Evolutionary conservation across 2,797 vertebrate genomes (phyloP).

Genomic region (Sciurus vulgaris): DNA sequence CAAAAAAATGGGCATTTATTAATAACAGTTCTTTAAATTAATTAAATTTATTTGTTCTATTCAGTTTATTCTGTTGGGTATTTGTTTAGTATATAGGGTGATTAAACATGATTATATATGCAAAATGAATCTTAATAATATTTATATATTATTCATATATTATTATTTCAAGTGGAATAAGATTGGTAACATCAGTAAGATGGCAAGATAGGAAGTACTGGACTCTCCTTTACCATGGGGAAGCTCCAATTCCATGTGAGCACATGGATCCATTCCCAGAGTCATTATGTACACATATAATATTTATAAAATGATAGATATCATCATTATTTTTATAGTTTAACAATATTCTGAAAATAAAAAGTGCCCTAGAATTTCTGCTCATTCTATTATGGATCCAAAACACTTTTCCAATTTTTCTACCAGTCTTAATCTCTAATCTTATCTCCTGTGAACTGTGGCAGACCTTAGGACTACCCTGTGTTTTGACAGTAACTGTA

Average conservation of each 20-base stretch:
- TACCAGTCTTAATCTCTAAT: neutral
- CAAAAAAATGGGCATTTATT: neutral
- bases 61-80: neutral
- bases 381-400: neutral
- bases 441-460: neutral
- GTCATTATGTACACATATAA: neutral
- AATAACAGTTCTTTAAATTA: neutral
- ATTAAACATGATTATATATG: neutral
- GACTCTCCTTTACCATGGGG: neutral
- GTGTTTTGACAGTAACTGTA: neutral
- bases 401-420: neutral
- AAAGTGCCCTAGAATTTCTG: neutral
- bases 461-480: neutral
- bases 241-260: neutral
- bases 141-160: neutral
- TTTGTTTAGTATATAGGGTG: neutral
- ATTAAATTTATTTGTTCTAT: too few relatives aligned
- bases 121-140: neutral
- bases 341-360: neutral
- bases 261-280: neutral
- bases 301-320: neutral
- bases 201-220: neutral
- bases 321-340: neutral
- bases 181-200: neutral
- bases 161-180: neutral